Base-by-base conservation (phyloP, 2,888 invertebrate genomes). In the Pogonocherus hispidulus region DNA sequence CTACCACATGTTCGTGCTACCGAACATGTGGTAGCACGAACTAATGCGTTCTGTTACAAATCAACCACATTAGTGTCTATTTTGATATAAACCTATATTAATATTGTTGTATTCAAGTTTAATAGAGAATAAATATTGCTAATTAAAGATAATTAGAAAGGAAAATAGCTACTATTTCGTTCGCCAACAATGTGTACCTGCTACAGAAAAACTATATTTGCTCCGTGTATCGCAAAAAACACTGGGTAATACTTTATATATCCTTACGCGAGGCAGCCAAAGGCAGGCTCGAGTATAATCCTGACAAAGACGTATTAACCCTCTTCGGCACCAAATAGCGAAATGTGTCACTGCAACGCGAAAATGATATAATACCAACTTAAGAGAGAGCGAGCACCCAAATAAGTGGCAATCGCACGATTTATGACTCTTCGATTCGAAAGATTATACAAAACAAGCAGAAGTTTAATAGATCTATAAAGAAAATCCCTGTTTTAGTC, bases 261-360 rank as follows among this genome's bases (percentile, higher is more conserved):
- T 32, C 11, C 32, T 44, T 27, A 47, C 32, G 46, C 20, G 20
- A n/a, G 77, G 76, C 78, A 75, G 71, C 66, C 75, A 73, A 78
- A 78, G 79, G 75, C 75, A 74, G 74, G 77, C 76, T 76, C 75
- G 77, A 78, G 78, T 79, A 74, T 76, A 70, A 75, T 77, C 69
- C 70, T 78, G 78, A 77, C 78, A 79, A 78, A 77, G 77, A 78
- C 65, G 77, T 77, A 79, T 79, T 73, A 76, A 77, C 73, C 76
- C 78, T 78, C 76, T 62, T 70, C 63, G 56, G 64, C 66, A 60
- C 49, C 47, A 22, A 62, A 62, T 62, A 55, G 68, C 64, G 41
- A 60, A 41, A 64, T 47, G 54, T 73, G 74, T 74, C 74, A 72
- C 66, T 68, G 71, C 74, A 71, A 71, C 67, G 69, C 71, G 66